Evolutionary conservation across 2,113 vertebrate species (phyloP).

Genomic region (Columba livia): DNA sequence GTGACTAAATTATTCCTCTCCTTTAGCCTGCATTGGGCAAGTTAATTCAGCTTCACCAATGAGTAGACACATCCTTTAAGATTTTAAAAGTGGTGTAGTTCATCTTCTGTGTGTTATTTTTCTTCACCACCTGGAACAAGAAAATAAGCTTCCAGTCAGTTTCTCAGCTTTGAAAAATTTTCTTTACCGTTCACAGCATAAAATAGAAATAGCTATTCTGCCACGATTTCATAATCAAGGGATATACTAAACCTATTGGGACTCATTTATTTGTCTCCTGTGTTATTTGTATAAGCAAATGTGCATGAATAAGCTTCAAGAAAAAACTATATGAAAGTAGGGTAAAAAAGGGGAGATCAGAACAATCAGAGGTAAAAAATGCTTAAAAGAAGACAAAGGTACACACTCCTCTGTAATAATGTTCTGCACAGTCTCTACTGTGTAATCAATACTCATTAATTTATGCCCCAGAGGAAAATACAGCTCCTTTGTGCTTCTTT

Average conservation of each 20-base stretch:
- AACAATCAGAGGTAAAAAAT: not conserved
- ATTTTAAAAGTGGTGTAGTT: constrained; percentile 37
- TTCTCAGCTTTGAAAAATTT: constrained; percentile 36
- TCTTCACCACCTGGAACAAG: constrained; percentile 53
- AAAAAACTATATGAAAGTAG: not conserved
- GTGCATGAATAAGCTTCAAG: not conserved
- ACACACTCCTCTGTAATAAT: not conserved
- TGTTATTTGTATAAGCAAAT: constrained; percentile 12
- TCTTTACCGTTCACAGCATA: constrained; percentile 33
- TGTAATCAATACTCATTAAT: constrained; percentile 9
- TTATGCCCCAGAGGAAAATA: not conserved
- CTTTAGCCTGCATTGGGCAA: constrained; percentile 9
- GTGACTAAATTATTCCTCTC: constrained; percentile 50
- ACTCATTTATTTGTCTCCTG: constrained; percentile 1
- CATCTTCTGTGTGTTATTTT: constrained; percentile 26
- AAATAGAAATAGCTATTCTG: constrained; percentile 39
- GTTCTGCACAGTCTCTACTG: not conserved
- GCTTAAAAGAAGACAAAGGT: not conserved
- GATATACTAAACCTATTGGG: not conserved
- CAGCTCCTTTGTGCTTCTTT: not conserved
- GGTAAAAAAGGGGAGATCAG: not conserved
- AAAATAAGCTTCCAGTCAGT: constrained; percentile 48
- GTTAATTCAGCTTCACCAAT: constrained; percentile 69
- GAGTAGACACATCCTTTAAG: constrained; percentile 35
- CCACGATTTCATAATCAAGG: constrained; percentile 34